Percentiles rank a stretch among this genome's conserved stretches.
Conservation (phyloP, 1,140 invertebrate genomes). For the Telenomus remus region DNA sequence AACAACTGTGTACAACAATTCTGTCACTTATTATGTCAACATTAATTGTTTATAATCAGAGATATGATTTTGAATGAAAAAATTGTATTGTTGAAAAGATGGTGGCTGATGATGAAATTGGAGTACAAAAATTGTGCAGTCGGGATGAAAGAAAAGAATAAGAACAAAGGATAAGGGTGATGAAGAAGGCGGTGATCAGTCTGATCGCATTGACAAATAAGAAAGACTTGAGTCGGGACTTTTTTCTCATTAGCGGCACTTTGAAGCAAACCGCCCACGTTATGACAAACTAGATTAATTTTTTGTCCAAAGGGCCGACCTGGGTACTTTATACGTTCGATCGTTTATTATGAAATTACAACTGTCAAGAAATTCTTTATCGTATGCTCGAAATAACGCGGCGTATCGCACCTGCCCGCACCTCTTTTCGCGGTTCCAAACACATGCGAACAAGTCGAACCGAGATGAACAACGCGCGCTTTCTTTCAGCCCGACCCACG, state of each 20-base stretch:
- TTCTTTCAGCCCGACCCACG: background rate
- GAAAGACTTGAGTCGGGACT: slow-evolving; percentile 68
- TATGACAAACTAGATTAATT: slow-evolving; percentile 77
- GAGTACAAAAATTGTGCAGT: background rate
- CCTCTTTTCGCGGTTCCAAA: slow-evolving; percentile 48
- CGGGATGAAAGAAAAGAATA: background rate
- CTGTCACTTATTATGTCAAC: too few species aligned
- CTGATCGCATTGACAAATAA: slow-evolving; percentile 74
- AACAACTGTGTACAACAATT: too few species aligned
- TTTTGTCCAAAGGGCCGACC: slow-evolving; percentile 66
- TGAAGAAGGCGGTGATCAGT: slow-evolving; percentile 68
- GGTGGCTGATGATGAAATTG: too few species aligned
- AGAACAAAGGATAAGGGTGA: slow-evolving; percentile 50
- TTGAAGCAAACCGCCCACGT: slow-evolving; percentile 75
- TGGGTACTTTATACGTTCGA: slow-evolving; percentile 46
- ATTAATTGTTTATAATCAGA: too few species aligned
- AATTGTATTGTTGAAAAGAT: too few species aligned
- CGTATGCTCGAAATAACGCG: slow-evolving; percentile 45
- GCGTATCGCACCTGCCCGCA: slow-evolving; percentile 55
- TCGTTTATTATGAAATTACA: slow-evolving; percentile 75
- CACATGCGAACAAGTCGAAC: slow-evolving; percentile 57
- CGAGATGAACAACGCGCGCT: slow-evolving; percentile 24
- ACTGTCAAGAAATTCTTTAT: slow-evolving; percentile 68
- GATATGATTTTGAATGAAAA: too few species aligned
- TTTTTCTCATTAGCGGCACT: slow-evolving; percentile 76